Percentiles rank a stretch among this genome's conserved stretches.
phyloP scores from a whole-genome alignment of 2,888 invertebrate species.

The Coenonympha glycerion region DNA sequence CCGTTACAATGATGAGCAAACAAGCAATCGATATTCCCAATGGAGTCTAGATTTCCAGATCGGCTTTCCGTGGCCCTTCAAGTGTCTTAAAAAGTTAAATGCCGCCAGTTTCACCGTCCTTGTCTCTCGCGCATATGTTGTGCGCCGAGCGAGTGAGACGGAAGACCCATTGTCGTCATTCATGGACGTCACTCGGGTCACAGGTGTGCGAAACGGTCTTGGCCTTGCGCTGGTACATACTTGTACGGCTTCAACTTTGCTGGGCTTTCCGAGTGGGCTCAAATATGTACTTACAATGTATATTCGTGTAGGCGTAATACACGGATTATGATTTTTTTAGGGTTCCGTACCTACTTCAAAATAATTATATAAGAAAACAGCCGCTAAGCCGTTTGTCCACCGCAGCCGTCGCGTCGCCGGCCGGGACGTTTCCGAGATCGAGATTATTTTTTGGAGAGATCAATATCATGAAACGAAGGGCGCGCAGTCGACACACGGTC shows the following conservation, averaged over 20 bases:
- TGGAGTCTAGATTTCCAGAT: neutral
- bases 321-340: too few species aligned
- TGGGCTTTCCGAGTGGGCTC: conserved; percentile 12
- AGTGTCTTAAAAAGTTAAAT: neutral
- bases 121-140: neutral
- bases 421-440: too few species aligned
- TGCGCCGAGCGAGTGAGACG: conserved; percentile 12
- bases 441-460: too few species aligned
- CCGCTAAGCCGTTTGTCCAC: too few species aligned
- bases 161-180: conserved; percentile 23
- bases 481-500: too few species aligned
- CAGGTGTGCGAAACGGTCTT: conserved; percentile 31
- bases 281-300: too few species aligned
- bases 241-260: conserved; percentile 32
- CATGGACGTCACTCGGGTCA: conserved; percentile 21
- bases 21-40: conserved; percentile 5
- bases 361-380: too few species aligned
- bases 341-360: too few species aligned
- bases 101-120: neutral
- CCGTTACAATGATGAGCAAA: neutral
- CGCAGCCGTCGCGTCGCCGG: too few species aligned
- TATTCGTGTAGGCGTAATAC: too few species aligned
- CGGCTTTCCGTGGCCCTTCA: neutral
- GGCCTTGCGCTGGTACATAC: conserved; percentile 33
- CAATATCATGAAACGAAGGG: too few species aligned